Evolutionary conservation across 92 coral and sea anemone species (phyloP), one percentile per base, ranked within the genome.

Genomic region (Heliopora coerulea): DNA sequence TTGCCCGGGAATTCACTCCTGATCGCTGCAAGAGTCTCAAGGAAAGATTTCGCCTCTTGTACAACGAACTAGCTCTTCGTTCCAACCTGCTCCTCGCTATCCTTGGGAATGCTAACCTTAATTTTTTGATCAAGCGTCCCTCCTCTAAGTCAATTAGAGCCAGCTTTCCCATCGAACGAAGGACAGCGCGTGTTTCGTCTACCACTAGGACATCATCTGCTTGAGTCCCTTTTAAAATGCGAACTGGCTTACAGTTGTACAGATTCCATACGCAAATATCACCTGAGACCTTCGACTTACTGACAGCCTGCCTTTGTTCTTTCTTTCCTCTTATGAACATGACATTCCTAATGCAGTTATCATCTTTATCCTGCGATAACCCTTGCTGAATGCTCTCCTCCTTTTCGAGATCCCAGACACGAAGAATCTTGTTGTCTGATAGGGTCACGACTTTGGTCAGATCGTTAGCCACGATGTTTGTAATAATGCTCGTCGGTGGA

Each of bases 221-320:
- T 68, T 91, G 86, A 60, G 95, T 89, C 31, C 96, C 96, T 41
- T 74, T 81, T 59, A 95, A 83, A 19, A 92, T 86, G 73, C 99
- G 89, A 82, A 95, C 89, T 30, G 90, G 73, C 49, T 89, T 96
- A 70, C 99, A 95, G 19, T 91, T 85, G 70, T 90, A 80, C 78
- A 91, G 70, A 85, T 95, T 90, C 99, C 99, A 95, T 6, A 95
- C 99, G 32, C 95, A 88, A 52, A 95, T 95, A 33, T 96, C 97
- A 30, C 99, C 99, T 42, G 85, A 68, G 7, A 83, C 82, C 59
- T 84, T 84, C 0, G 99, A 95, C 73, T 87, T 91, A 52, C 97
- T 95, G 63, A 95, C 91, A 58, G 86, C 99, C 73, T 95, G 99
- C 48, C 91, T 88, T 62, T 95, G 99, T 8, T 86, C 81, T 52